Evolutionary conservation across 2,888 invertebrate genomes (phyloP).

Genomic region (Callinectes sapidus): DNA sequence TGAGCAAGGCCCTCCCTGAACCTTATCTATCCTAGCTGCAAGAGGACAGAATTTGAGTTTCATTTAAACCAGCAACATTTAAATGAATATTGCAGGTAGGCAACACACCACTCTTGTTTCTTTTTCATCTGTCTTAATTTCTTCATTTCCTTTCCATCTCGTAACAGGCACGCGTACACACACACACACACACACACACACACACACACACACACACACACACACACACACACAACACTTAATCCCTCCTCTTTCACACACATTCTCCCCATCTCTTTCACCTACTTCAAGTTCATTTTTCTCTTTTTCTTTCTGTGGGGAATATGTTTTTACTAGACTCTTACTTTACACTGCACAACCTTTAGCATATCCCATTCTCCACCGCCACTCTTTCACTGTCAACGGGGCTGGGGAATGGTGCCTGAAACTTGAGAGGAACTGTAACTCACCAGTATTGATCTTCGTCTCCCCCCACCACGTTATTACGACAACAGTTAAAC

Average conservation of each 20-base stretch:
- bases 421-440: conserved; percentile 14
- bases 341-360: background rate
- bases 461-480: background rate
- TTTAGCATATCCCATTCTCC: background rate
- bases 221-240: background rate
- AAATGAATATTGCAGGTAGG: background rate
- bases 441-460: conserved; percentile 31
- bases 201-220: too few relatives aligned
- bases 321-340: background rate
- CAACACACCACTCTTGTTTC: background rate
- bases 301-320: background rate
- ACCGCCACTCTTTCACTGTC: background rate
- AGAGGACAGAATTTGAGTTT: background rate
- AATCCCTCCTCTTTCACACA: background rate
- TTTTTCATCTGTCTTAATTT: background rate
- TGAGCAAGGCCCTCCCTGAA: too few relatives aligned
- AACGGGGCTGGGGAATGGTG: background rate
- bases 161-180: too few relatives aligned
- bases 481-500: conserved; percentile 9
- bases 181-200: too few relatives aligned
- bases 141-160: too few relatives aligned
- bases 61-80: background rate
- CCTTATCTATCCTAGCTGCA: background rate
- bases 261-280: background rate
- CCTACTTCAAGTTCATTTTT: background rate